phyloP scores from a whole-genome alignment of 1,140 invertebrate species.

The Penaeus vannamei region DNA sequence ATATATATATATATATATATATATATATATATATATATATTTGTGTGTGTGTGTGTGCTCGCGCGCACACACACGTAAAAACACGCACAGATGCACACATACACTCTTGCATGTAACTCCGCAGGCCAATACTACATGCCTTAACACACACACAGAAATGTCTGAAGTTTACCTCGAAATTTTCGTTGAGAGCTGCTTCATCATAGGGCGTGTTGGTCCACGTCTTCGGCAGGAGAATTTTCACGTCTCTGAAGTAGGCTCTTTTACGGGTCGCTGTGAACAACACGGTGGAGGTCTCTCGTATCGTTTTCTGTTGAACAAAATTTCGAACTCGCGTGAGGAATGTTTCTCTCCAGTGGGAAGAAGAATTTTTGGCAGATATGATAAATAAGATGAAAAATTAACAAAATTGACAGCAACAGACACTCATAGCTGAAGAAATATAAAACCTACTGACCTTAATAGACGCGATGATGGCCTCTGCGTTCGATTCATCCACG shows the following conservation, averaged over 20 bases:
- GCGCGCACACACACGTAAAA: too few relatives aligned
- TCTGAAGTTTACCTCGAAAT: background rate
- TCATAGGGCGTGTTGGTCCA: constrained; percentile 67
- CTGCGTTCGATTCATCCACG: constrained; percentile 5
- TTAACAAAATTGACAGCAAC: too few relatives aligned
- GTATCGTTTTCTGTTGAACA: background rate
- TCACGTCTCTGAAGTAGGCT: constrained; percentile 71
- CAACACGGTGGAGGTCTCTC: constrained; percentile 56
- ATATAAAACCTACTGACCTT: background rate
- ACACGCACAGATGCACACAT: too few relatives aligned
- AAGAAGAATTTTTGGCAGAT: too few relatives aligned
- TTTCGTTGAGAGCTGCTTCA: constrained; percentile 8
- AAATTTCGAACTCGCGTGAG: background rate
- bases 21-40: too few relatives aligned
- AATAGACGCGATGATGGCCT: background rate
- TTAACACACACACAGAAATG: too few relatives aligned
- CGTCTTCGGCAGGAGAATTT: constrained; percentile 70
- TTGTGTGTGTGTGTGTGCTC: too few relatives aligned
- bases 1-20: too few relatives aligned
- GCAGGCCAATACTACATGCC: too few relatives aligned
- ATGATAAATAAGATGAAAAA: too few relatives aligned
- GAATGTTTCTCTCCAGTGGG: background rate
- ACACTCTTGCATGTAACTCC: too few relatives aligned
- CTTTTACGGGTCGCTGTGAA: constrained; percentile 69
- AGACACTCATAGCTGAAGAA: too few relatives aligned